Evolutionary conservation across 2,888 invertebrate species (phyloP).

Genomic region (Agrilus mali): DNA sequence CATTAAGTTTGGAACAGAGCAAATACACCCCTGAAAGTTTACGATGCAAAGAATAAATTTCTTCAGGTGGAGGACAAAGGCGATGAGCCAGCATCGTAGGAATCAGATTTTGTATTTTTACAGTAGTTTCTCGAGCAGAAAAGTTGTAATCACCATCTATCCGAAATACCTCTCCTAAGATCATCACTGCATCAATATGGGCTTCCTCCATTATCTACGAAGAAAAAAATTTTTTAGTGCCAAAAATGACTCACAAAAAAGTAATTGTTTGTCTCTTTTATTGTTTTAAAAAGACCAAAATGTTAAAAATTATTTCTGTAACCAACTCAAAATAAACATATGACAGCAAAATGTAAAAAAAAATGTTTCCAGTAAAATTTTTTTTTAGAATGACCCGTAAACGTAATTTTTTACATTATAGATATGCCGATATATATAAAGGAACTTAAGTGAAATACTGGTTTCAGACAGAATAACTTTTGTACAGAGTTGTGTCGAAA

Average conservation of each 20-base stretch:
- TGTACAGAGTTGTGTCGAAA: too few relatives aligned
- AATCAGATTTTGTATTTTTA: slow-evolving; percentile 69
- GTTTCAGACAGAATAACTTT: too few relatives aligned
- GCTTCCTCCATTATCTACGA: slow-evolving; percentile 78
- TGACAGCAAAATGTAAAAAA: too few relatives aligned
- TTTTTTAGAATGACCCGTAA: too few relatives aligned
- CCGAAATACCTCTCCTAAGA: slow-evolving; percentile 90
- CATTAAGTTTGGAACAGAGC: slow-evolving; percentile 75
- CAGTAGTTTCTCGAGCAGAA: slow-evolving; percentile 68
- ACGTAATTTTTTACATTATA: too few relatives aligned
- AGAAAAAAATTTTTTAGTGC: slow-evolving; percentile 17
- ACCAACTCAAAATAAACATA: too few relatives aligned
- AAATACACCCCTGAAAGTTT: slow-evolving; percentile 94
- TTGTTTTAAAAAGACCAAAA: slow-evolving; percentile 6
- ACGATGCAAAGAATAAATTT: slow-evolving; percentile 94
- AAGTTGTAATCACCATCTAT: slow-evolving; percentile 75
- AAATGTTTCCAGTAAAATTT: too few relatives aligned
- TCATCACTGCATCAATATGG: slow-evolving; percentile 93
- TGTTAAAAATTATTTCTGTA: too few relatives aligned
- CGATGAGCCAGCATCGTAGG: slow-evolving; percentile 91
- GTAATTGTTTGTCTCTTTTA: not conserved
- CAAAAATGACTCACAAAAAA: not conserved
- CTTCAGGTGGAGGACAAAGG: slow-evolving; percentile 94
- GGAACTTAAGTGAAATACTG: too few relatives aligned
- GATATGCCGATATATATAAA: too few relatives aligned